Conservation (phyloP, 1,140 invertebrate species). For the Drosophila suzukii region DNA sequence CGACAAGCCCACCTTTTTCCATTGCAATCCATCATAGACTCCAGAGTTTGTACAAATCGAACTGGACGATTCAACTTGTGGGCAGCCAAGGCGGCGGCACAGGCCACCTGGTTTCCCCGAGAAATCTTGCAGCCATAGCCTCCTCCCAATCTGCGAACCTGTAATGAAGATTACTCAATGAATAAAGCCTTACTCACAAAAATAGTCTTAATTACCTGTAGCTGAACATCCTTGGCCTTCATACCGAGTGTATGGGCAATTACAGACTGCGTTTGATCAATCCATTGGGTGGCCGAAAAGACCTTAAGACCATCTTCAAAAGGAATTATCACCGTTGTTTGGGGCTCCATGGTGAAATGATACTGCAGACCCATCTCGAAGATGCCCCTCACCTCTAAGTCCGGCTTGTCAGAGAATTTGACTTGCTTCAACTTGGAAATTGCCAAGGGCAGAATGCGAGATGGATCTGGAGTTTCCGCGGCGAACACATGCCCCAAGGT, state of each 20-base stretch:
- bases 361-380: constrained; percentile 82
- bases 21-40: constrained; percentile 88
- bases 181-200: neutral
- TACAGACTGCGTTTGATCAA: constrained; percentile 87
- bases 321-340: constrained; percentile 87
- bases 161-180: neutral
- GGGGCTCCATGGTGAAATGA: constrained; percentile 88
- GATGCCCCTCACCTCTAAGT: constrained; percentile 62
- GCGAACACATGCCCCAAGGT: constrained; percentile 87
- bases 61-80: constrained; percentile 87
- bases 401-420: constrained; percentile 32
- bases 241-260: constrained; percentile 87
- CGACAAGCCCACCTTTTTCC: constrained; percentile 87
- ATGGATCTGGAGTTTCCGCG: constrained; percentile 61
- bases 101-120: constrained; percentile 86
- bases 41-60: constrained; percentile 87
- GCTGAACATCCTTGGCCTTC: constrained; percentile 85
- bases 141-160: constrained; percentile 88
- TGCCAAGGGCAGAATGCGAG: constrained; percentile 28
- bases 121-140: constrained; percentile 89
- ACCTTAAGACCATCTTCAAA: constrained; percentile 88
- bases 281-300: constrained; percentile 88
- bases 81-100: constrained; percentile 88
- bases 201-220: constrained; percentile 84
- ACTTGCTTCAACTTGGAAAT: constrained; percentile 49